Percentiles rank a stretch among this genome's conserved stretches.
Evolutionary conservation across 2,888 invertebrate genomes (phyloP).

Genomic region (Tridacna gigas): DNA sequence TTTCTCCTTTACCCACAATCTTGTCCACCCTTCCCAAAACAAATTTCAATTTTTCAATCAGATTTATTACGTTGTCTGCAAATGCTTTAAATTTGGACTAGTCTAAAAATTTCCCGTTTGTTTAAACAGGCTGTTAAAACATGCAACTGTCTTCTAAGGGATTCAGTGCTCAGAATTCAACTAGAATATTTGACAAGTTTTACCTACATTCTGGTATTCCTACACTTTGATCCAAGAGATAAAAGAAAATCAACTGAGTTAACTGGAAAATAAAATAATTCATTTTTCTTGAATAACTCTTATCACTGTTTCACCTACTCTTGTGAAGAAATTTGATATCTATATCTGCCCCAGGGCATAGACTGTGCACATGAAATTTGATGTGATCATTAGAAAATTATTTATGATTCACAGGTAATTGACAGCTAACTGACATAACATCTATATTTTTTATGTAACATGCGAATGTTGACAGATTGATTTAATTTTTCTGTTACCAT

Average conservation of each 20-base stretch:
- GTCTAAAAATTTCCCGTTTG: too few species aligned
- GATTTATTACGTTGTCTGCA: neutral
- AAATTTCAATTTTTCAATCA: neutral
- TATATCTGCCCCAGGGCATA: neutral
- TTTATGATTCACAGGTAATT: constrained; percentile 9
- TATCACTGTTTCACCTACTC: neutral
- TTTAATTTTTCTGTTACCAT: neutral
- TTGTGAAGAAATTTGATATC: neutral
- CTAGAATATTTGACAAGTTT: neutral
- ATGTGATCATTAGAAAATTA: constrained; percentile 20
- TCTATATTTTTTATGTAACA: neutral
- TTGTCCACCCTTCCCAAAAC: neutral
- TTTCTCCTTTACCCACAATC: neutral
- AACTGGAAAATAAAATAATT: neutral
- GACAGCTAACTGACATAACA: constrained; percentile 6
- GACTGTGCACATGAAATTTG: neutral
- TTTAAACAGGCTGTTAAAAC: too few species aligned
- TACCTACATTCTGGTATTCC: constrained; percentile 14
- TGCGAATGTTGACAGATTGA: neutral
- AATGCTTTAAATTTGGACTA: neutral
- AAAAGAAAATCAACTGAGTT: neutral
- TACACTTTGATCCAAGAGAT: neutral
- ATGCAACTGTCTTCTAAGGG: neutral
- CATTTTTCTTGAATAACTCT: neutral
- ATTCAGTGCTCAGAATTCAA: neutral